Base-by-base conservation (phyloP, 2,113 vertebrate species). In the Colistium nudipinnis region DNA sequence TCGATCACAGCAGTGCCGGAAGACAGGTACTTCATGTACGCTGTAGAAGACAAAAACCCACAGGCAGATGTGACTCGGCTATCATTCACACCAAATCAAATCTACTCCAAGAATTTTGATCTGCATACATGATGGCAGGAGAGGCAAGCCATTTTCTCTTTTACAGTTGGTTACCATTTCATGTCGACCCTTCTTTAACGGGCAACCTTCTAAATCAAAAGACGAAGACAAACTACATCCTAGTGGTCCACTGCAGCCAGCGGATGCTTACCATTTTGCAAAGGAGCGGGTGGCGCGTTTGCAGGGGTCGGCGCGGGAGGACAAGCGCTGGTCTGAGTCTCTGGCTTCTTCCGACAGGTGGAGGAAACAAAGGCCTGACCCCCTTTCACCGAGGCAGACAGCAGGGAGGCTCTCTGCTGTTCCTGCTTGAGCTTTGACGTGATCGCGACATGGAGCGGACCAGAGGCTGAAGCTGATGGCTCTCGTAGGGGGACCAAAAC, bases 1-100 rank as follows among this genome's bases (percentile, higher is more conserved):
- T 85, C 83, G 0, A 93, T 76, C 7, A 90, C 74, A 4, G 91
- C 56, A 2, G 88, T 49, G 55, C 88, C 91, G 24, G 89, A 27
- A 16, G 91, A 82, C 31, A 92, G 35, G 66, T 85, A 81, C 73
- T 84, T 91, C 44, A 90, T 24, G 38, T 70, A 90, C 39, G 77
- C 90, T 91, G 62, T n/a, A 12, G 7, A 39, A 56, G 3, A 33
- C 13, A 57, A 31, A 28, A 12, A 12, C n/a, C 19, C 2, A 6
- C 10, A 47, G 44, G 9, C 9, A 24, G 31, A 33, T 33, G 9
- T 9, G 31, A 33, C 31, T 6, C 31, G 31, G 4, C 9, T 33
- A 33, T 4, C 31, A 33, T 33, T 33, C 9, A 33, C 31, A 33
- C 31, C 24, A 47, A 22, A 36, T 8, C 9, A 0, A 4, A 49